A percentile compares a stretch with the other conserved stretches of the same genome.
Evolutionary conservation across 2,888 invertebrate genomes (phyloP).

Genomic region (Diplazon laetatorius): DNA sequence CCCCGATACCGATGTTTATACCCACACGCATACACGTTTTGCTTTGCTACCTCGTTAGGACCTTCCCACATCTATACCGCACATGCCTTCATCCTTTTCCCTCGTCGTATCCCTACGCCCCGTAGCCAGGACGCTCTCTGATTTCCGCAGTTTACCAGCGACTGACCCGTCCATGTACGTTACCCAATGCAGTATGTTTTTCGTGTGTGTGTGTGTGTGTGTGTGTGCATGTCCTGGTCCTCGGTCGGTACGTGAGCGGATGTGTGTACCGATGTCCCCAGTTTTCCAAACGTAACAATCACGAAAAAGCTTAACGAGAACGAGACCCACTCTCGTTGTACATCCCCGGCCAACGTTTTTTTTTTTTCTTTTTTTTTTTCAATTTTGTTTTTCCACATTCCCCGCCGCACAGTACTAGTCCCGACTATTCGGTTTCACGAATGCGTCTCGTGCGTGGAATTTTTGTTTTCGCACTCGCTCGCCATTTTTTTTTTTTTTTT

Average conservation of each 20-base stretch:
- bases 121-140: slow-evolving; percentile 14
- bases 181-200: neutral
- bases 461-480: neutral
- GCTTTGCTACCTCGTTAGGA: slow-evolving; percentile 49
- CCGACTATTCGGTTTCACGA: slow-evolving; percentile 31
- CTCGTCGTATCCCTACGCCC: slow-evolving; percentile 10
- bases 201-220: neutral
- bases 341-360: slow-evolving; percentile 13
- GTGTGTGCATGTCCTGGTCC: too few species aligned
- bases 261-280: slow-evolving; percentile 27
- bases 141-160: slow-evolving; percentile 55
- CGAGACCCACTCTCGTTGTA: slow-evolving; percentile 44
- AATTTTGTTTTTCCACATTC: too few species aligned
- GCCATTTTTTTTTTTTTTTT: slow-evolving; percentile 1
- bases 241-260: too few species aligned
- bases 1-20: slow-evolving; percentile 41
- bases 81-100: neutral
- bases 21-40: slow-evolving; percentile 34
- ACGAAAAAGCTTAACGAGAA: slow-evolving; percentile 51
- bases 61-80: slow-evolving; percentile 9
- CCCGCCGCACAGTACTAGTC: slow-evolving; percentile 21
- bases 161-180: slow-evolving; percentile 2
- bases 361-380: neutral
- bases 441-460: slow-evolving; percentile 7
- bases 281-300: slow-evolving; percentile 39